These are phyloP conservation scores for Lamproptera curius DNA, from an alignment of 2,888 invertebrate species.

Conservation along the genomic window DNA sequence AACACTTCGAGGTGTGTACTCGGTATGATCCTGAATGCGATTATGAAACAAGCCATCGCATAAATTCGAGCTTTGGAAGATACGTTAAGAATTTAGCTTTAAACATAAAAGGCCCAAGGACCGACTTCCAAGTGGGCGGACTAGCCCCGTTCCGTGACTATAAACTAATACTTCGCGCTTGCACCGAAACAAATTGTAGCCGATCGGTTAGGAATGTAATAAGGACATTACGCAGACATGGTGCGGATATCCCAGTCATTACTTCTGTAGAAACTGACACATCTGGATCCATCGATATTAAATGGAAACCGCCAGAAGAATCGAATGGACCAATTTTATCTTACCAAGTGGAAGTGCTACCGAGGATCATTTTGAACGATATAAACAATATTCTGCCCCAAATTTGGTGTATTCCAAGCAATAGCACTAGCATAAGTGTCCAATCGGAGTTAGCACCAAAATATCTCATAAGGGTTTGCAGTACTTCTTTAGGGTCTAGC, in stretches of 20 bases:
- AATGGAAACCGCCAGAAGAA: constrained; percentile 52
- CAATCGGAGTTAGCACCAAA: constrained; percentile 36
- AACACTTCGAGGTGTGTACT: constrained; percentile 56
- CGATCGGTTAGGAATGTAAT: constrained; percentile 50
- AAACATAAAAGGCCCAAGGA: constrained; percentile 40
- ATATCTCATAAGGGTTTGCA: constrained; percentile 42
- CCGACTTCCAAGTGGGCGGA: constrained; percentile 43
- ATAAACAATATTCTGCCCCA: constrained; percentile 39
- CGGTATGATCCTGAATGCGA: constrained; percentile 40
- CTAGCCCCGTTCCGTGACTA: constrained; percentile 65
- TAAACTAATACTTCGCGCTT: constrained; percentile 56
- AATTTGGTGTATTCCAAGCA: constrained; percentile 46
- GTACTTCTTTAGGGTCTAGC: constrained; percentile 39
- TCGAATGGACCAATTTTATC: constrained; percentile 61
- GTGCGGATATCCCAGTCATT: constrained; percentile 48
- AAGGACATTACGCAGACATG: constrained; percentile 44
- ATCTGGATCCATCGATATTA: constrained; percentile 41
- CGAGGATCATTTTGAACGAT: constrained; percentile 36
- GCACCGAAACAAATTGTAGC: constrained; percentile 48
- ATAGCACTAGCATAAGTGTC: constrained; percentile 29
- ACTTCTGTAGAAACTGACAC: constrained; percentile 32
- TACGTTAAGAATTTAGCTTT: constrained; percentile 46
- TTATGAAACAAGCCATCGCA: constrained; percentile 36
- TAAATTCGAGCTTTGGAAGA: constrained; percentile 41
- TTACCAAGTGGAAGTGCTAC: constrained; percentile 53